Base-by-base conservation (phyloP, 2,888 invertebrate species). In the Cremastobaeus sp. region DNA sequence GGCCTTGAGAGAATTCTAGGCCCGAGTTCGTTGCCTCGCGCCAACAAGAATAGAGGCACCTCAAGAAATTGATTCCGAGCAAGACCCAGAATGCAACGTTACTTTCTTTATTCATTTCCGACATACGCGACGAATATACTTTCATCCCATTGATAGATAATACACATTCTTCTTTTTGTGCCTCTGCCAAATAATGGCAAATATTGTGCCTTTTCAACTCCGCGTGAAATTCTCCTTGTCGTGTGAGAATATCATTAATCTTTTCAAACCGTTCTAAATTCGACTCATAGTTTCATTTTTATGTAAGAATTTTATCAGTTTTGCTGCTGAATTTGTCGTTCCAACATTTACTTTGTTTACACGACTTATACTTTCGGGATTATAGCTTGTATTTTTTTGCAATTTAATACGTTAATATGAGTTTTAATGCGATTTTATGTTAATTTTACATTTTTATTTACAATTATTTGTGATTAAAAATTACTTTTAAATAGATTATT, bases 1-100 rank as follows among this genome's bases (percentile, higher is more conserved):
- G 79, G 76, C 78, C 78, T 79, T 76, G 81, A 76, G 74, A 76
- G 66, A 77, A 72, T 71, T 76, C 55, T 70, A 69, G 50, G 50
- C 60, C 18, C 66, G 72, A 65, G 79, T 77, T 79, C 77, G 77
- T 77, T 78, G 76, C 76, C 77, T 64, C 70, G 64, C 54, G 66
- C 48, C 70, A 69, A 69, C 70, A 57, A 50, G 74, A 64, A 57
- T 47, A 47, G 39, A 62, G 55, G 32, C 48, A 48, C 30, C 57
- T 21, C 52, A 30, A 71, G 57, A 65, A 66, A 73, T 68, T 60
- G 60, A 60, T 66, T 39, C 54, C 45, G 35, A 48, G 12, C 54
- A 15, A 48, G 65, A 60, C 65, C 69, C 64, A 59, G 65, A 66
- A 35, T 52, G 47, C 47, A 47, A 21, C 12, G 17, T 35, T 66